Base-by-base conservation (phyloP, 1,140 invertebrate species). In the Euglossa dilemma region DNA sequence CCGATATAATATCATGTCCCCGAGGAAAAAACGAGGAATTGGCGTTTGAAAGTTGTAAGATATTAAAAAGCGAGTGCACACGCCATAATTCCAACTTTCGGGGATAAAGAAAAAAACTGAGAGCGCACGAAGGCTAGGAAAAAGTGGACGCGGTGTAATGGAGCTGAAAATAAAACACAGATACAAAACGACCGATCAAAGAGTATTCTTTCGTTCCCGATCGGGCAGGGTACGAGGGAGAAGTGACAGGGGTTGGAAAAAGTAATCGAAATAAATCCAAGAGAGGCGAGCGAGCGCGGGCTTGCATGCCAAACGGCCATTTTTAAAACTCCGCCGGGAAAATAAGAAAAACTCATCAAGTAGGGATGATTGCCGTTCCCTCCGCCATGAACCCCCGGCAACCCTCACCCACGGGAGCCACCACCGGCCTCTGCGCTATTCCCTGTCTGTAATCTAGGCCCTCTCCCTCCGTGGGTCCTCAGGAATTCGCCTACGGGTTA, bases 321-420 rank as follows among this genome's bases (percentile, higher is more conserved):
- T 92, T 92, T 92, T 92, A 91, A 92, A 92, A 91, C 90, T 90
- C 90, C 91, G 84, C 70, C 87, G 91, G 91, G 90, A 92, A 91
- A 92, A 91, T 90, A 92, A 92, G 91, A 91, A 91, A 91, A 91
- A 91, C 91, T 92, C 91, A 90, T 91, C 91, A 90, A 92, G 91
- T 84, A 87, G 89, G 90, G 90, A 92, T 87, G 89, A 92, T 92
- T 91, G 91, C 90, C 84, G 89, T 88, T 84, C 83, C 87, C 69
- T 82, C 59, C 86, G 70, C 83, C 70, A 61, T 57, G 81, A 80
- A 80, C 85, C 56, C 67, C 72, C 79, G 70, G 63, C 85, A 77
- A 84, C 83, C 78, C 88, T 90, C 85, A 59, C 83, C 89, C 85
- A 73, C 86, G 84, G 80, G 82, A 88, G 84, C 85, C 85, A 84